Percentiles rank a stretch among this genome's conserved stretches.
phyloP scores from a whole-genome alignment of 2,113 vertebrate species.

The Verasper variegatus region DNA sequence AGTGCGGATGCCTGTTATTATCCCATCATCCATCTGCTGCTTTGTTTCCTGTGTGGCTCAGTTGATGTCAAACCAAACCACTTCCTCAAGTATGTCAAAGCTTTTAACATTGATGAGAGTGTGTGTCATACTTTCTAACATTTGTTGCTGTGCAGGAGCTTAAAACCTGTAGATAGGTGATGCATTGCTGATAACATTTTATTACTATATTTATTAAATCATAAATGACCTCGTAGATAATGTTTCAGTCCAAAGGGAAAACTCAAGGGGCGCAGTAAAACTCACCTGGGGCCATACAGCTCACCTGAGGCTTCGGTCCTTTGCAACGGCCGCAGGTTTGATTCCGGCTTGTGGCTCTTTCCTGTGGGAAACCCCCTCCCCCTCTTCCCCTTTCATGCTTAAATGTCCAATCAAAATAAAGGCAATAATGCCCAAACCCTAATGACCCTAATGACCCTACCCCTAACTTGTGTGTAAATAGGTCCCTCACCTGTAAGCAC shows the following conservation, averaged over 20 bases:
- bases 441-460: too few relatives aligned
- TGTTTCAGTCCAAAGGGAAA: background rate
- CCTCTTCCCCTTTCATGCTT: too few relatives aligned
- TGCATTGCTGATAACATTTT: background rate
- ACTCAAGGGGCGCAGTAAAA: too few relatives aligned
- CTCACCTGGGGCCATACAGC: too few relatives aligned
- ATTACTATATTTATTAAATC: background rate
- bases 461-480: too few relatives aligned
- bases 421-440: too few relatives aligned
- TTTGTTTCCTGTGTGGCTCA: slow-evolving; percentile 26
- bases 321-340: too few relatives aligned
- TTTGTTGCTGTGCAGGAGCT: background rate
- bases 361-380: too few relatives aligned
- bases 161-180: slow-evolving; percentile 2
- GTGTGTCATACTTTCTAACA: background rate
- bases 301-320: too few relatives aligned
- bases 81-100: background rate
- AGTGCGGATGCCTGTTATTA: background rate
- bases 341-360: too few relatives aligned
- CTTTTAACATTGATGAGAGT: background rate
- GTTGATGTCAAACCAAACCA: background rate
- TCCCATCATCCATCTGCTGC: slow-evolving; percentile 38
- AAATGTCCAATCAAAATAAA: too few relatives aligned
- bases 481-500: too few relatives aligned
- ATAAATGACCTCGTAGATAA: background rate